Evolutionary conservation across 35 echinoderm and acorn worm genomes (phyloP).

Genomic region (Holothuria glaberrima): DNA sequence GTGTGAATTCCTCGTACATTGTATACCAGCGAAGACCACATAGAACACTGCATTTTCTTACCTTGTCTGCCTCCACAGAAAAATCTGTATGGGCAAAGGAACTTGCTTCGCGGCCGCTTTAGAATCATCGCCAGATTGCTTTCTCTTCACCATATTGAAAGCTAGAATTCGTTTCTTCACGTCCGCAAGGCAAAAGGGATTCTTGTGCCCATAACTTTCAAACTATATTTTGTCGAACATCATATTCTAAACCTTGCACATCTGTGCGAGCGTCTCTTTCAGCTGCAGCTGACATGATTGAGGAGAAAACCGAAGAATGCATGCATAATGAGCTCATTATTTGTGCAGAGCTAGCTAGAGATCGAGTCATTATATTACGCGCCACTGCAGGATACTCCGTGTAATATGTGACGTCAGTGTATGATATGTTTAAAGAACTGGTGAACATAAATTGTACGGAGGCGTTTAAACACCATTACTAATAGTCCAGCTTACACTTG

Average conservation of each 20-base stretch:
- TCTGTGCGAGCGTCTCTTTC: neutral
- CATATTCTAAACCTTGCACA: neutral
- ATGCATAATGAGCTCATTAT: conserved; percentile 62
- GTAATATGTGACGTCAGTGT: too few relatives aligned
- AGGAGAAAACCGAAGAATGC: conserved; percentile 30
- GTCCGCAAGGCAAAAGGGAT: neutral
- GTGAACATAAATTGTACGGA: too few relatives aligned
- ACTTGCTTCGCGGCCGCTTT: conserved; percentile 84
- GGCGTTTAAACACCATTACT: too few relatives aligned
- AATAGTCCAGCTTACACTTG: too few relatives aligned
- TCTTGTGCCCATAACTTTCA: neutral
- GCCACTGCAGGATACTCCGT: too few relatives aligned
- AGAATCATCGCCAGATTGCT: conserved; percentile 75
- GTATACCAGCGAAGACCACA: neutral
- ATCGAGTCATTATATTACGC: too few relatives aligned
- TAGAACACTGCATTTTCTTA: conserved; percentile 1
- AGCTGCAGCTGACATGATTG: neutral
- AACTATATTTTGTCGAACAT: neutral
- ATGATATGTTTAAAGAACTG: too few relatives aligned
- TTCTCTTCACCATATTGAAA: conserved; percentile 93
- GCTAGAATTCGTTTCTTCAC: neutral
- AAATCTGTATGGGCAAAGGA: conserved; percentile 94
- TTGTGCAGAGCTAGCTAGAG: neutral
- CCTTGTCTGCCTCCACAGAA: conserved; percentile 98
- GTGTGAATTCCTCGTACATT: too few relatives aligned